Evolutionary conservation across 35 echinoderm and acorn worm genomes (phyloP), one percentile per base, ranked within the genome.

Genomic region (Lytechinus pictus): DNA sequence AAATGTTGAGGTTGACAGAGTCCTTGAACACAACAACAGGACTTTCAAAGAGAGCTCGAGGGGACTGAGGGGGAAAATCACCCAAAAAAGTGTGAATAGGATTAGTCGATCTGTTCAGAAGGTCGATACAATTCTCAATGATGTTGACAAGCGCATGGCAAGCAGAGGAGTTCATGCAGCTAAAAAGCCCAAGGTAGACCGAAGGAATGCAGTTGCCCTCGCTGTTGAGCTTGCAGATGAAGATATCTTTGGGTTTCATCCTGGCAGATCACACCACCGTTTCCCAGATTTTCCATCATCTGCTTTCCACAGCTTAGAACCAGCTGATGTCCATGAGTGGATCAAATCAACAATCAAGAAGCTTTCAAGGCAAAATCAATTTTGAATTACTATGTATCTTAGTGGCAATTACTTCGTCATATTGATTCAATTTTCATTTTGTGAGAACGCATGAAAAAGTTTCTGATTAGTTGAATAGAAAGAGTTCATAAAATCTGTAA

Each of bases 1-100:
- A 0, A 97, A 97, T 87, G 86, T 94, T 54, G 95, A 96, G 58
- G 86, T 97, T 28, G 97, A 97, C 27, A 44, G 95, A 2, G 95
- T 95, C 19, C 29, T 94, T 10, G 97, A 97, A 54, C 97, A 97
- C 55, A 11, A 94, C 4, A 97, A 97, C 56, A 90, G 54, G 92
- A 53, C 60, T 4, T 97, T 97, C 72, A 97, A 97, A 54, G 71
- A 71, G 10, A 71, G 95, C 21, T 94, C 87, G 27, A 91, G 72
- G 52, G 86, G 94, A 12, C 66, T 95, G 58, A 57, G 94, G 33
- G 94, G 94, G 58, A 95, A 97, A 94, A 89, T 97, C 61, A 95
- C 87, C 29, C 11, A 91, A 10, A 86, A 91, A 44, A 92, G 86
- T 95, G 94, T 97, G 57, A 13, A 86, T 11, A 92, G 94, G 94